Evolutionary conservation across 2,888 invertebrate species (phyloP).

Genomic region (Chrysomela aeneicollis): DNA sequence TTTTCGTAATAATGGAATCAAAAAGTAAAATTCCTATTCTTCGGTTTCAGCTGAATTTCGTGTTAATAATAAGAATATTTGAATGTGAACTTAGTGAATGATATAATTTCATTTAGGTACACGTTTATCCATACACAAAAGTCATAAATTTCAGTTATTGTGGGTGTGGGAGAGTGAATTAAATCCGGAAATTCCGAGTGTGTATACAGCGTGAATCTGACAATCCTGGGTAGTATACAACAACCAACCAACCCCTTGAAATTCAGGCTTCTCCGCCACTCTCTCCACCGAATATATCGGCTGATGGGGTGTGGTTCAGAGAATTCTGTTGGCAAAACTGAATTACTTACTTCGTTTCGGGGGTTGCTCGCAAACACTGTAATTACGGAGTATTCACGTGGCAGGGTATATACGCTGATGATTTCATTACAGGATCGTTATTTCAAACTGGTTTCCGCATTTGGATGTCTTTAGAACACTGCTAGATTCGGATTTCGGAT

Average conservation of each 20-base stretch:
- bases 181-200: too few relatives aligned
- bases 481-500: too few relatives aligned
- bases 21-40: too few relatives aligned
- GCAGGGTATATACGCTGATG: constrained; percentile 22
- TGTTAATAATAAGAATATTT: too few relatives aligned
- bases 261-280: not conserved
- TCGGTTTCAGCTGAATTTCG: too few relatives aligned
- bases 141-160: too few relatives aligned
- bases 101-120: not conserved
- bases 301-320: constrained; percentile 30
- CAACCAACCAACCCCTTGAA: not conserved
- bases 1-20: too few relatives aligned
- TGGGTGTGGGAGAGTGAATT: too few relatives aligned
- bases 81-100: too few relatives aligned
- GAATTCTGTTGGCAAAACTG: constrained; percentile 38
- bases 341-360: constrained; percentile 32
- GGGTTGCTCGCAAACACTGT: constrained; percentile 12
- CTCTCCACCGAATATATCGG: not conserved
- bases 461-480: too few relatives aligned
- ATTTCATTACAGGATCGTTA: constrained; percentile 30
- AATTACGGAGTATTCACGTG: constrained; percentile 25
- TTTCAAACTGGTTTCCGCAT: constrained; percentile 30
- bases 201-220: too few relatives aligned
- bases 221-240: too few relatives aligned
- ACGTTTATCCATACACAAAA: not conserved